Percentiles rank a stretch among this genome's conserved stretches.
Conservation (phyloP, 1,140 invertebrate genomes). For the Ladona fulva region DNA sequence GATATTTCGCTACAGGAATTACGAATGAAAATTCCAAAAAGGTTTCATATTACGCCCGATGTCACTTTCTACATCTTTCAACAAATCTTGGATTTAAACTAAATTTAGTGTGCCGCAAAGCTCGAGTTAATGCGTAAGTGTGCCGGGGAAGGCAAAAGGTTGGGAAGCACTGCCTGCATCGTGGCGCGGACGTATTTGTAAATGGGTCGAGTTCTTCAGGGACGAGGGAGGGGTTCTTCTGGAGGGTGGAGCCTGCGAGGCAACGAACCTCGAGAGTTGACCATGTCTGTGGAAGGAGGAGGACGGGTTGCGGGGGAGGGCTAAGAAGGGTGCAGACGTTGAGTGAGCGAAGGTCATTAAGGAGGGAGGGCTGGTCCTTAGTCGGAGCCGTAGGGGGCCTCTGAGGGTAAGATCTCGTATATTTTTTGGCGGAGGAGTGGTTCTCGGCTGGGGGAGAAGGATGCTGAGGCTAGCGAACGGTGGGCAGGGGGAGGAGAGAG, state of each 20-base stretch:
- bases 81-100: too few relatives aligned
- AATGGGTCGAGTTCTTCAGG: neutral
- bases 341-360: conserved; percentile 4
- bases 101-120: too few relatives aligned
- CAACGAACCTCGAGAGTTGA: neutral
- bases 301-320: neutral
- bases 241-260: neutral
- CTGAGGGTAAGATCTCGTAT: neutral
- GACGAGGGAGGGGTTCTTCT: neutral
- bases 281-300: neutral
- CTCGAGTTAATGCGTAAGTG: too few relatives aligned
- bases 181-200: too few relatives aligned
- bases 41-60: too few relatives aligned
- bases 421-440: neutral
- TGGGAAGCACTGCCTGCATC: too few relatives aligned
- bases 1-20: too few relatives aligned
- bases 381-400: neutral
- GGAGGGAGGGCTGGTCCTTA: neutral
- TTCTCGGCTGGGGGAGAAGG: neutral
- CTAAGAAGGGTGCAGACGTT: neutral
- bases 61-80: too few relatives aligned
- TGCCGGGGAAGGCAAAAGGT: too few relatives aligned
- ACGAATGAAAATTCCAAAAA: too few relatives aligned
- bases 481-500: neutral
- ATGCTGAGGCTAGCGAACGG: neutral